phyloP scores from a whole-genome alignment of 2,113 vertebrate genomes.

The Otus sunia region DNA sequence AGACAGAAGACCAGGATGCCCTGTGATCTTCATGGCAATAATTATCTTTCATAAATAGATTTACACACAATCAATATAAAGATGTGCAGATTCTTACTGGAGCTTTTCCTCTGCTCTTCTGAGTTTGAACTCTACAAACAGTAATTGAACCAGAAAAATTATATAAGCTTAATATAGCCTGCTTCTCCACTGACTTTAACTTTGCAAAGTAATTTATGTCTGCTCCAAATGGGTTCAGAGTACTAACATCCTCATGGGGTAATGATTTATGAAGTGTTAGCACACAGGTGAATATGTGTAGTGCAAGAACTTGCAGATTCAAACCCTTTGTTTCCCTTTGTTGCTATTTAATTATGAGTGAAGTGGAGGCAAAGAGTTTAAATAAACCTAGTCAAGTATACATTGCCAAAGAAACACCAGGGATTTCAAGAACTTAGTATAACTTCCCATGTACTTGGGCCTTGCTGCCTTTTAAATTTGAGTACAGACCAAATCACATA shows the following conservation, averaged over 20 bases:
- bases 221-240: constrained; percentile 4
- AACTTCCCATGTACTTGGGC: background rate
- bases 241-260: background rate
- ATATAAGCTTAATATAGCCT: background rate
- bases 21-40: background rate
- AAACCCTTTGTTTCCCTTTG: constrained; percentile 1
- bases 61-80: background rate
- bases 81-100: background rate
- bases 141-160: background rate
- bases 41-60: background rate
- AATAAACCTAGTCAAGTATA: background rate
- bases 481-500: background rate
- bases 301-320: constrained; percentile 24
- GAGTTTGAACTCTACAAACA: background rate
- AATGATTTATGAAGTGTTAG: constrained; percentile 34
- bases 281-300: background rate
- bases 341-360: constrained; percentile 48
- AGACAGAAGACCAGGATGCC: background rate
- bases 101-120: background rate
- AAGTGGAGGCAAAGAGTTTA: constrained; percentile 10
- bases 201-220: constrained; percentile 9
- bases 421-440: background rate
- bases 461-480: background rate
- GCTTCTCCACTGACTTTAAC: background rate
- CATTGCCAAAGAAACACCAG: background rate